Evolutionary conservation across 2,888 invertebrate genomes (phyloP), one percentile per base, ranked within the genome.

Genomic region (Rosalia funebris): DNA sequence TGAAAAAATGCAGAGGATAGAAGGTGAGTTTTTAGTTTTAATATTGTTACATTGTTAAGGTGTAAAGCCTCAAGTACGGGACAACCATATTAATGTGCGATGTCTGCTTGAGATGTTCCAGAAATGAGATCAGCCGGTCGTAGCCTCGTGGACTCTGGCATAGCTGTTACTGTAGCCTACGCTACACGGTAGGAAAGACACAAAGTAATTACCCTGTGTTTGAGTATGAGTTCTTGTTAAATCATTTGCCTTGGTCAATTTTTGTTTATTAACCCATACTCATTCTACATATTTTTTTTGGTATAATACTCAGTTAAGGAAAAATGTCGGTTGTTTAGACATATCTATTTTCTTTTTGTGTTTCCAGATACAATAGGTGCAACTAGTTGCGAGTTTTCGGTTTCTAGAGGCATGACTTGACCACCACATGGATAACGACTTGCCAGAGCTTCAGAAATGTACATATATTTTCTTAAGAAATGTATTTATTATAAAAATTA

Each of bases 81-180:
- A 75, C 74, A 73, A 75, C 77, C 71, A 74, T 77, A 80, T 81
- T 82, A 82, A 82, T 82, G 77, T 80, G 81, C 78, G 81, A 76
- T 81, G 78, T 83, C 82, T 83, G 82, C 82, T 83, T 83, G 82
- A 82, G 82, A 82, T 83, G 83, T 83, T 83, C 79, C 82, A 83
- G 83, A 81, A 79, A 75, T 77, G 79, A 77, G 78, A 79, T 76
- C 79, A 73, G 69, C 80, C 79, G 75, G 76, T 77, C 76, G 78
- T 79, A 76, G 76, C 77, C 78, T 74, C 75, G 70, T 76, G 79
- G 79, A 79, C 75, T 78, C 76, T 66, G 66, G 71, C 69, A 70
- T 67, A 72, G 79, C 79, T 78, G 78, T 79, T 75, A 60, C 67
- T 67, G 64, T 65, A 75, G 75, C 77, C 77, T 77, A 77, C 79